Evolutionary conservation across 2,888 invertebrate genomes (phyloP).

Genomic region (Netelia inedita): DNA sequence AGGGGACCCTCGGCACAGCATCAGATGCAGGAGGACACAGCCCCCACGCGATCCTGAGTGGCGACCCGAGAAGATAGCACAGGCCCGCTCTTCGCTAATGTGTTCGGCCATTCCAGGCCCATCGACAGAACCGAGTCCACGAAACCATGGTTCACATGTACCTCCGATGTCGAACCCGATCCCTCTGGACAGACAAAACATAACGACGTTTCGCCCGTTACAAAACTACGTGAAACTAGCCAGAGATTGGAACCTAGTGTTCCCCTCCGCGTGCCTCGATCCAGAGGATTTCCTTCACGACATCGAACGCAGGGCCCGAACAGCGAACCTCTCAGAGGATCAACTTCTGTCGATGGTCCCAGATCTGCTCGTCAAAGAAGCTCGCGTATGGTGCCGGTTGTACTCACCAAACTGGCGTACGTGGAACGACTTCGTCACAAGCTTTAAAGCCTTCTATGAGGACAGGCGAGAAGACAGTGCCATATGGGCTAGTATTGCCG

Average conservation of each 20-base stretch:
- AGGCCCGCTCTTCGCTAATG: no score
- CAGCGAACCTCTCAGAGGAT: background rate
- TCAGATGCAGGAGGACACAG: no score
- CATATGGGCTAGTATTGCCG: background rate
- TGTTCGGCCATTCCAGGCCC: no score
- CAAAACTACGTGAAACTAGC: background rate
- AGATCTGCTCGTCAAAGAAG: background rate
- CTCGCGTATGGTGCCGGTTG: background rate
- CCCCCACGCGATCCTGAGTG: no score
- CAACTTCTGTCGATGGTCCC: background rate
- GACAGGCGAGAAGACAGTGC: background rate
- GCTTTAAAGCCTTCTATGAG: background rate
- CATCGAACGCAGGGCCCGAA: background rate
- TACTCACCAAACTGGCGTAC: background rate
- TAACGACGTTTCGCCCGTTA: background rate
- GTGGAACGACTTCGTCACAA: background rate
- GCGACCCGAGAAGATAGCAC: no score
- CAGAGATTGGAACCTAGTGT: background rate
- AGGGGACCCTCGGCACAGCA: no score
- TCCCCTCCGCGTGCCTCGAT: background rate
- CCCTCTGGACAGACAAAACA: no score
- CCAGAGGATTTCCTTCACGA: background rate
- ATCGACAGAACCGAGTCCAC: no score
- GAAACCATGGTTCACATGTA: no score
- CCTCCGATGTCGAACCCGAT: no score